Evolutionary conservation across 23 tunicate species (phyloP).

Genomic region (Botrylloides violaceus): DNA sequence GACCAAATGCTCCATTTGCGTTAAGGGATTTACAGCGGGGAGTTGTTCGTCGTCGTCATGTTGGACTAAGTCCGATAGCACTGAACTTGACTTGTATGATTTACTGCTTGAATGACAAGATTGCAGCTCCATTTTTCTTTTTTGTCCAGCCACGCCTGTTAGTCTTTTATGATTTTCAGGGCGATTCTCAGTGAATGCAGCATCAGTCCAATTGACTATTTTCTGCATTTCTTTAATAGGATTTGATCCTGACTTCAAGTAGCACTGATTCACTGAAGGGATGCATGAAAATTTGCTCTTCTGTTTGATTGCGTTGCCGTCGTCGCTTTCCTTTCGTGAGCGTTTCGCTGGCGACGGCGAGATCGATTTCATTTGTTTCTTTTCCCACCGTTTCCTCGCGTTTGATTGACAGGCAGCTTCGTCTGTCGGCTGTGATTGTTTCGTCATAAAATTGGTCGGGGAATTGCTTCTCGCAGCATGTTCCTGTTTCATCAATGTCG

Average conservation of each 20-base stretch:
- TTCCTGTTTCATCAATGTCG: neutral
- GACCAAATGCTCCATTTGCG: slow-evolving; percentile 22
- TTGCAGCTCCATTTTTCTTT: neutral
- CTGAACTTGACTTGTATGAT: slow-evolving; percentile 11
- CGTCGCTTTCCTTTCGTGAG: neutral
- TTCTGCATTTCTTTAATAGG: slow-evolving; percentile 77
- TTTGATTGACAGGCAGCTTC: neutral
- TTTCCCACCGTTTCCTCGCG: neutral
- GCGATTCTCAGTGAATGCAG: slow-evolving; percentile 1
- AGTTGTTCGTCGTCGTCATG: slow-evolving; percentile 11
- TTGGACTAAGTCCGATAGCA: slow-evolving; percentile 10
- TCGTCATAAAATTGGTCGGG: neutral
- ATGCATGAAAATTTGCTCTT: neutral
- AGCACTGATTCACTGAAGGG: too few species aligned
- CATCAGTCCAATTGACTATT: slow-evolving; percentile 63
- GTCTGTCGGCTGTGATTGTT: neutral
- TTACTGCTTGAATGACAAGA: neutral
- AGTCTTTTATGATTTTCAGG: neutral
- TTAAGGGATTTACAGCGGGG: neutral
- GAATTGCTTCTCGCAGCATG: neutral
- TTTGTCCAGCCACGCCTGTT: neutral
- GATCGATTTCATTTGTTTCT: neutral
- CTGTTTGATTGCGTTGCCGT: neutral
- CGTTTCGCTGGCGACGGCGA: neutral
- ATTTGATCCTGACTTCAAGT: slow-evolving; percentile 12